Conservation (phyloP, 92 coral and sea anemone genomes). For the Ricordea florida region DNA sequence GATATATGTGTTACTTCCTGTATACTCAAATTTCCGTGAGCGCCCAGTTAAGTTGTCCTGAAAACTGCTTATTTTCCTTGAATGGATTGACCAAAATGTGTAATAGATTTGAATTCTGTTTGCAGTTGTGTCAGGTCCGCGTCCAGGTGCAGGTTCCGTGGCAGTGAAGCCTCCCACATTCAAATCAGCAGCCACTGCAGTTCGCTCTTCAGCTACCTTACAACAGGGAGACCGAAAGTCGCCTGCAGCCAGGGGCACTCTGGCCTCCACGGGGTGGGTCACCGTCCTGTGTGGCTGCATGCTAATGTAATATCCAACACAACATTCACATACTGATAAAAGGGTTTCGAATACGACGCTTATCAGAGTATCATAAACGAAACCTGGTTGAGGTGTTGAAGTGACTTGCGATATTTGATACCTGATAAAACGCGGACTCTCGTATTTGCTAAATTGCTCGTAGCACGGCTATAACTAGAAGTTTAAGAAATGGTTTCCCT, state of each 20-base stretch:
- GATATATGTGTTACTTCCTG: too few relatives aligned
- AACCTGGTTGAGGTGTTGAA: too few relatives aligned
- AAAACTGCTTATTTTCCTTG: neutral
- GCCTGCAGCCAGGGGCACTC: constrained; percentile 60
- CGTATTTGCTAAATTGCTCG: too few relatives aligned
- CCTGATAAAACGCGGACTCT: too few relatives aligned
- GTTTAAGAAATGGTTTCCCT: too few relatives aligned
- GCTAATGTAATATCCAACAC: neutral
- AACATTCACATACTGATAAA: too few relatives aligned
- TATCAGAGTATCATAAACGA: too few relatives aligned
- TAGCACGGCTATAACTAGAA: too few relatives aligned
- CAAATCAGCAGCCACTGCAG: constrained; percentile 87
- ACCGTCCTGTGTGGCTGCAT: neutral
- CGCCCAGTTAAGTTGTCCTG: neutral
- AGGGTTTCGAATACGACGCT: too few relatives aligned
- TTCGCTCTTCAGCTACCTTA: constrained; percentile 67
- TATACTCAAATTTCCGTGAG: too few relatives aligned
- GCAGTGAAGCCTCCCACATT: constrained; percentile 72
- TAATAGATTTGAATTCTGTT: neutral
- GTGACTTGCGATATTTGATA: too few relatives aligned
- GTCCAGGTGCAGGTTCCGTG: constrained; percentile 50
- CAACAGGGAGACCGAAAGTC: constrained; percentile 65
- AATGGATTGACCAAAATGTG: neutral
- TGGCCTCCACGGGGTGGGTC: constrained; percentile 81
- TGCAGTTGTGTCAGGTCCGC: constrained; percentile 26